Conservation (phyloP, 1,140 invertebrate species). For the Ruditapes philippinarum region DNA sequence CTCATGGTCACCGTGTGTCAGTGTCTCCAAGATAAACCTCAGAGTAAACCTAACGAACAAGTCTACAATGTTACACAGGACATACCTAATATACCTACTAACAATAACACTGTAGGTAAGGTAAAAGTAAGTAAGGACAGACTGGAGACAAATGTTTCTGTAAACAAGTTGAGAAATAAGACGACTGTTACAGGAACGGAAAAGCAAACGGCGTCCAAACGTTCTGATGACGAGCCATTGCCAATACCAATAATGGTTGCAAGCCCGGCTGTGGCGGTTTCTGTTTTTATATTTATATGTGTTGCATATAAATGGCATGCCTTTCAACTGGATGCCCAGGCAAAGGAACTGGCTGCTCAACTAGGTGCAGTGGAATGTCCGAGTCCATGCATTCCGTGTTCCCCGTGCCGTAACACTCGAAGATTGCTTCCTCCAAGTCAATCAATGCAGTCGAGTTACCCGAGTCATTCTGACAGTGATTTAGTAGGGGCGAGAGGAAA, state of each 20-base stretch:
- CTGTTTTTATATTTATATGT: constrained; percentile 60
- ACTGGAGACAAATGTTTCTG: too few species aligned
- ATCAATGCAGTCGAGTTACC: too few species aligned
- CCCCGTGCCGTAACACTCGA: not conserved
- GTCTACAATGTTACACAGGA: too few species aligned
- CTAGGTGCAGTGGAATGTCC: constrained; percentile 5
- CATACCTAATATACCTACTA: too few species aligned
- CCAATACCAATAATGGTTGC: constrained; percentile 55
- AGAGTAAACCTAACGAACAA: too few species aligned
- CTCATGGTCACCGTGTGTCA: too few species aligned
- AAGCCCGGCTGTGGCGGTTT: constrained; percentile 44
- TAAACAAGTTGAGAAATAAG: not conserved
- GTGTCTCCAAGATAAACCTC: too few species aligned
- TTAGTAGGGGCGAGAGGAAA: not conserved
- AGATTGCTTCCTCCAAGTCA: not conserved
- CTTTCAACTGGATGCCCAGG: constrained; percentile 40
- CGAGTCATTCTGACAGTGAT: not conserved
- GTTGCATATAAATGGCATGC: constrained; percentile 50
- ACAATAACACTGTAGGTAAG: too few species aligned
- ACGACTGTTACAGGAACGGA: not conserved
- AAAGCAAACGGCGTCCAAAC: not conserved
- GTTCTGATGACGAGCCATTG: not conserved
- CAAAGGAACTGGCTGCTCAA: constrained; percentile 33
- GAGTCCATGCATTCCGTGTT: constrained; percentile 23
- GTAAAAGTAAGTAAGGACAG: too few species aligned